Evolutionary conservation across 2,113 vertebrate species (phyloP).

Genomic region (Alosa alosa): DNA sequence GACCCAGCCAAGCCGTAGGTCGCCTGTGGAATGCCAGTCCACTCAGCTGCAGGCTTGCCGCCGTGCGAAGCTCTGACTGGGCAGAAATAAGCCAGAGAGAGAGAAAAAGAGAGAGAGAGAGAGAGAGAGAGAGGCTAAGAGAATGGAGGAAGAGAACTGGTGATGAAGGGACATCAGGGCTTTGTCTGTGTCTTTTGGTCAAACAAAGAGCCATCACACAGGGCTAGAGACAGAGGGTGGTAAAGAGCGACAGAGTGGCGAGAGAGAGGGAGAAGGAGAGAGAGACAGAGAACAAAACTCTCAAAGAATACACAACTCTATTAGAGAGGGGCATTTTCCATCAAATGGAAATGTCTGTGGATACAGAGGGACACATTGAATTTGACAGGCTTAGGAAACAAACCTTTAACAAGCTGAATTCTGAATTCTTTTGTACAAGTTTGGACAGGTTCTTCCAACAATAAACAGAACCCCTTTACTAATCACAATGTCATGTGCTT

Average conservation of each 20-base stretch:
- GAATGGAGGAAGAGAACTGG: not conserved
- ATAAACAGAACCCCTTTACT: no score
- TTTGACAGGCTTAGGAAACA: not conserved
- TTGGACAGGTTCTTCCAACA: no score
- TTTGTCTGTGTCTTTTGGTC: not conserved
- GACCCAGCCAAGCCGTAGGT: constrained; percentile 34
- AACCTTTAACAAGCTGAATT: not conserved
- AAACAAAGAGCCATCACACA: constrained; percentile 12
- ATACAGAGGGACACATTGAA: not conserved
- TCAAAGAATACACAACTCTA: not conserved
- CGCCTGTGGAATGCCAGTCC: constrained; percentile 54
- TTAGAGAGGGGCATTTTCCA: not conserved
- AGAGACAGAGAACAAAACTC: not conserved
- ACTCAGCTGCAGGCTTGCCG: constrained; percentile 26
- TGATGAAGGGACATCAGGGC: not conserved
- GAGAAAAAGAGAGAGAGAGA: constrained; percentile 29
- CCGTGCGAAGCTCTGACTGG: constrained; percentile 56
- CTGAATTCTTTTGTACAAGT: not conserved
- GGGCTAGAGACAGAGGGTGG: not conserved
- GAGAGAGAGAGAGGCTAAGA: constrained; percentile 13
- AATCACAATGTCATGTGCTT: no score
- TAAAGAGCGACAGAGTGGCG: not conserved
- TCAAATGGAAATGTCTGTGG: not conserved
- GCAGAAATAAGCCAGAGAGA: constrained; percentile 49
- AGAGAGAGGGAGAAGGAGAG: not conserved